Evolutionary conservation across 2,113 vertebrate species (phyloP).

Genomic region (Oreocharis arfaki): DNA sequence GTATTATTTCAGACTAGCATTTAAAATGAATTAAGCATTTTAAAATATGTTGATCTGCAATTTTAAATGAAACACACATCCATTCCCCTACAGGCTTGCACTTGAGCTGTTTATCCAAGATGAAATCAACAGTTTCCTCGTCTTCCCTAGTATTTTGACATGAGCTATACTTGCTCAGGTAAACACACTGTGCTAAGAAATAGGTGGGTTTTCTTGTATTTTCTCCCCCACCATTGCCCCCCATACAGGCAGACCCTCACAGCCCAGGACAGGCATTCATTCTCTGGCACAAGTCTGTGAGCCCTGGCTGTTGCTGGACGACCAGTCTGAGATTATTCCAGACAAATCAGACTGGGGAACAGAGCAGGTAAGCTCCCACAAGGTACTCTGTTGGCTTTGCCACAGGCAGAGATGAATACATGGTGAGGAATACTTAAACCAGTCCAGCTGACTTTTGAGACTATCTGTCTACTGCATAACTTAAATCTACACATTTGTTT

Average conservation of each 20-base stretch:
- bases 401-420: not conserved
- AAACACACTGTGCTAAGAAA: not conserved
- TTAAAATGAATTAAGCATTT: not conserved
- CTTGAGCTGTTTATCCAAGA: not conserved
- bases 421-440: not conserved
- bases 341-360: not conserved
- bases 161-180: not conserved
- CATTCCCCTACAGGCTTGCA: not conserved
- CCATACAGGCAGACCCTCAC: not conserved
- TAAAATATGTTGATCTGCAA: not conserved
- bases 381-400: not conserved
- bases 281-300: not conserved
- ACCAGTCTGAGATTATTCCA: not conserved
- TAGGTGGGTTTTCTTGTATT: no score
- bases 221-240: no score
- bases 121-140: not conserved
- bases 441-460: not conserved
- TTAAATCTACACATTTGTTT: not conserved
- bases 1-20: not conserved
- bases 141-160: not conserved
- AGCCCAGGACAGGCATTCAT: not conserved
- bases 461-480: not conserved
- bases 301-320: not conserved
- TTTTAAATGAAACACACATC: not conserved
- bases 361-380: not conserved